phyloP scores from a whole-genome alignment of 1,140 invertebrate genomes.

The Thaumatotibia leucotreta region DNA sequence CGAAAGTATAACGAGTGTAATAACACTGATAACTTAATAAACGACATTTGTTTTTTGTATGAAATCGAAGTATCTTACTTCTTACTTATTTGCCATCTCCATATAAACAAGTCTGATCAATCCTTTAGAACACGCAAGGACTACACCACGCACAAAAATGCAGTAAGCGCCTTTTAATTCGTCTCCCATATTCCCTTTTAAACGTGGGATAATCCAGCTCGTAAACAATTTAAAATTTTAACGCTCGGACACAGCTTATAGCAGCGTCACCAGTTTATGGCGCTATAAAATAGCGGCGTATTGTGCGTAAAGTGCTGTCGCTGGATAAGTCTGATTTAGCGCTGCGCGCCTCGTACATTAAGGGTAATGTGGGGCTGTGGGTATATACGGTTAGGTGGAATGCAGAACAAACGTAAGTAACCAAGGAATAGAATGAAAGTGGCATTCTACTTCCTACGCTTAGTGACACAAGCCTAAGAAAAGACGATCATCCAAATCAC shows the following conservation, averaged over 20 bases:
- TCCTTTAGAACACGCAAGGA: neutral
- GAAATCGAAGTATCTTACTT: too few relatives aligned
- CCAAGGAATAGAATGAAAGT: neutral
- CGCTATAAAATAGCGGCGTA: constrained; percentile 46
- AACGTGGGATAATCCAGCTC: neutral
- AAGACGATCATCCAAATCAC: too few relatives aligned
- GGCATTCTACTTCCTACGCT: too few relatives aligned
- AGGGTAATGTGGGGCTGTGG: constrained; percentile 21
- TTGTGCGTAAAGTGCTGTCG: constrained; percentile 61
- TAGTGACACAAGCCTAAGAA: too few relatives aligned
- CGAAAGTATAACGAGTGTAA: too few relatives aligned
- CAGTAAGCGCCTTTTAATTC: neutral
- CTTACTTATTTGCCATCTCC: neutral
- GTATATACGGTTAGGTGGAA: constrained; percentile 28
- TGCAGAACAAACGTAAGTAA: constrained; percentile 7
- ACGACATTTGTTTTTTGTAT: too few relatives aligned
- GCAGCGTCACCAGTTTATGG: constrained; percentile 9
- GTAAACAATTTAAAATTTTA: constrained; percentile 7
- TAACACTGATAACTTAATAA: too few relatives aligned
- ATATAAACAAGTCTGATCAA: neutral
- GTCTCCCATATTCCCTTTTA: neutral
- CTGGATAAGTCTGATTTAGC: constrained; percentile 69
- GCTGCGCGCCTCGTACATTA: constrained; percentile 54
- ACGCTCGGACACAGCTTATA: constrained; percentile 4
- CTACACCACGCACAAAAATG: neutral